These are phyloP conservation scores for Ctenochaetus hawaiiensis DNA, from an alignment of 2,797 vertebrate species.

Conservation along the genomic window DNA sequence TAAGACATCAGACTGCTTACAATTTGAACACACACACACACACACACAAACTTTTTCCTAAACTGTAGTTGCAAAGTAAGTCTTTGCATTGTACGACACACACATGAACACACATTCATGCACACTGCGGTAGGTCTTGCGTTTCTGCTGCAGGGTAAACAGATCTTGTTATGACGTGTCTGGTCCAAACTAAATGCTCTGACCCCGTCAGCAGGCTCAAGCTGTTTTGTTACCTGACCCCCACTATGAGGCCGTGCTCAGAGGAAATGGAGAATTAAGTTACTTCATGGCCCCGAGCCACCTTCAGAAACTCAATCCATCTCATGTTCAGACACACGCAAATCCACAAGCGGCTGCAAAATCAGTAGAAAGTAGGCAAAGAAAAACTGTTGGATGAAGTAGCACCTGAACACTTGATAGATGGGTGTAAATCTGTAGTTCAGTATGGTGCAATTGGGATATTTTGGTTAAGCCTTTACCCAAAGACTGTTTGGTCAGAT, in stretches of 20 bases:
- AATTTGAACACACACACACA: slow-evolving; percentile 7
- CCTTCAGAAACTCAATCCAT: slow-evolving; percentile 19
- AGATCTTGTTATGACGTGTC: slow-evolving; percentile 58
- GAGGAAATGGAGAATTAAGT: slow-evolving; percentile 65
- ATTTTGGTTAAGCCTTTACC: neutral
- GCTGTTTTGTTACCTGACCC: slow-evolving; percentile 76
- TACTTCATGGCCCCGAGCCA: slow-evolving; percentile 40
- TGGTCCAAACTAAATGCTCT: slow-evolving; percentile 35
- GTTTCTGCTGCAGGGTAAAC: slow-evolving; percentile 62
- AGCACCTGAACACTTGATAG: neutral
- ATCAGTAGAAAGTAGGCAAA: neutral
- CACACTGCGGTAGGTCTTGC: slow-evolving; percentile 56
- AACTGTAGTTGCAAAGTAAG: slow-evolving; percentile 16
- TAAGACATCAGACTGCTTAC: slow-evolving; percentile 24
- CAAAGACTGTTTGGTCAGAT: neutral
- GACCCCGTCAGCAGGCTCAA: slow-evolving; percentile 46
- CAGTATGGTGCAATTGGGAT: neutral
- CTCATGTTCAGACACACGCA: neutral
- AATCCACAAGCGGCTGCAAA: neutral
- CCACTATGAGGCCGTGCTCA: slow-evolving; percentile 43
- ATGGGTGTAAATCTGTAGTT: neutral
- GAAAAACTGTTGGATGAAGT: neutral
- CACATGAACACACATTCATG: neutral
- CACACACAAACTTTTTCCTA: neutral
- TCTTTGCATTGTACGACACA: slow-evolving; percentile 9